A percentile compares a stretch with the other conserved stretches of the same genome.
Conservation (phyloP, 2,888 invertebrate genomes). For the Luffia ferchaultella region DNA sequence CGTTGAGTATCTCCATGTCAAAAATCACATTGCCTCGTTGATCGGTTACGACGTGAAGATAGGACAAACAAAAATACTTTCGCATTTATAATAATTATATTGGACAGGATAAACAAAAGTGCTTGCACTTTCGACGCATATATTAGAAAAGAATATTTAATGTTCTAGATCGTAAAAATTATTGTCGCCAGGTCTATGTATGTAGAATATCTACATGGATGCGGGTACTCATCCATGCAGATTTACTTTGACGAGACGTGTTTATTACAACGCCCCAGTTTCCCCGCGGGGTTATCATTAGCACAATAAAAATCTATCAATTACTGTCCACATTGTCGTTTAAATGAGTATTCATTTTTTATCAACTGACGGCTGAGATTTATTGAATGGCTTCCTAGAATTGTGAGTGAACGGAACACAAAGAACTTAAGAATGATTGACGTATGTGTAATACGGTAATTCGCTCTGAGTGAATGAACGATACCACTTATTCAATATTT, state of each 20-base stretch:
- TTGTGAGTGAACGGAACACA: background rate
- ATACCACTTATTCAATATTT: too few species aligned
- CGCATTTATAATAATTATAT: too few species aligned
- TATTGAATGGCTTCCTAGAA: background rate
- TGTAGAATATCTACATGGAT: background rate
- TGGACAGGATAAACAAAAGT: too few species aligned
- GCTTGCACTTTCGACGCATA: too few species aligned
- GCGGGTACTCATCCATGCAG: constrained; percentile 12
- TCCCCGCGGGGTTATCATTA: constrained; percentile 16
- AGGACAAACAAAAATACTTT: too few species aligned
- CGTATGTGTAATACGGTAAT: too few species aligned
- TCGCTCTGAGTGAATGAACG: too few species aligned
- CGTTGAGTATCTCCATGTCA: too few species aligned
- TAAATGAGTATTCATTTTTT: constrained; percentile 21
- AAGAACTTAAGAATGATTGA: constrained; percentile 26
- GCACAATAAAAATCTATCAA: constrained; percentile 27
- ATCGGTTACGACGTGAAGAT: too few species aligned
- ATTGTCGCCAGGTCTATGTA: background rate
- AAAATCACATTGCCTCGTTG: too few species aligned
- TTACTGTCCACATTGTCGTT: constrained; percentile 33
- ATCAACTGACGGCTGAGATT: constrained; percentile 12
- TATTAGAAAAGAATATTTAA: too few species aligned
- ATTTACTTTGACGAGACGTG: constrained; percentile 19
- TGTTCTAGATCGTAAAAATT: too few species aligned
- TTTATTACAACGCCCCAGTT: constrained; percentile 16